A percentile compares a stretch with the other conserved stretches of the same genome.
Conservation (phyloP, 2,113 vertebrate genomes). For the Chroicocephalus ridibundus region DNA sequence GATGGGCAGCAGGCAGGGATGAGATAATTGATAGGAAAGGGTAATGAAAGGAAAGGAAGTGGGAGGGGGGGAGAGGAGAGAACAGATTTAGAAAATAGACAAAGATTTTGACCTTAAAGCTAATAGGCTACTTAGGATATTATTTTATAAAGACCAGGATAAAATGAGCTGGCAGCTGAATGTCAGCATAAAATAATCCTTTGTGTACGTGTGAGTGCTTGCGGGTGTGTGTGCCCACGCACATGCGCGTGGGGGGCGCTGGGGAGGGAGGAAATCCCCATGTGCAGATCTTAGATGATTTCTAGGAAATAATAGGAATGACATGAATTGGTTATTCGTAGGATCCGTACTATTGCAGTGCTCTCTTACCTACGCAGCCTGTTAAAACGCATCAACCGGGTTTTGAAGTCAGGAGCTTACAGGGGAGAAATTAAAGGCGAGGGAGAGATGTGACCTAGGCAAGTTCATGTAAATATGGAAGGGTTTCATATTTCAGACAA, state of each 20-base stretch:
- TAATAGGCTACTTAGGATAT: conserved; percentile 65
- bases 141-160: conserved; percentile 55
- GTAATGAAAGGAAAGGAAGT: conserved; percentile 69
- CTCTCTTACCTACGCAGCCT: neutral
- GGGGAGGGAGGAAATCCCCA: neutral
- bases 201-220: neutral
- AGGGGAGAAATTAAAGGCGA: neutral
- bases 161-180: conserved; percentile 50
- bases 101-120: conserved; percentile 71
- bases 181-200: conserved; percentile 28
- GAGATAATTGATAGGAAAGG: conserved; percentile 73
- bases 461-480: neutral
- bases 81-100: conserved; percentile 61
- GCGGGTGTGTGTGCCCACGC: rapidly evolving
- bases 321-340: neutral
- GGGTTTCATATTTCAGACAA: neutral
- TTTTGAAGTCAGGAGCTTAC: neutral
- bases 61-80: neutral
- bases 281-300: neutral
- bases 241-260: neutral
- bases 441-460: neutral
- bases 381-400: neutral
- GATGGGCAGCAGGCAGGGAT: conserved; percentile 71
- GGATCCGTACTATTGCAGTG: neutral
- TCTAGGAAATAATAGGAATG: neutral